Base-by-base conservation (phyloP, 1,140 invertebrate genomes). In the Hylyphantes graminicola region DNA sequence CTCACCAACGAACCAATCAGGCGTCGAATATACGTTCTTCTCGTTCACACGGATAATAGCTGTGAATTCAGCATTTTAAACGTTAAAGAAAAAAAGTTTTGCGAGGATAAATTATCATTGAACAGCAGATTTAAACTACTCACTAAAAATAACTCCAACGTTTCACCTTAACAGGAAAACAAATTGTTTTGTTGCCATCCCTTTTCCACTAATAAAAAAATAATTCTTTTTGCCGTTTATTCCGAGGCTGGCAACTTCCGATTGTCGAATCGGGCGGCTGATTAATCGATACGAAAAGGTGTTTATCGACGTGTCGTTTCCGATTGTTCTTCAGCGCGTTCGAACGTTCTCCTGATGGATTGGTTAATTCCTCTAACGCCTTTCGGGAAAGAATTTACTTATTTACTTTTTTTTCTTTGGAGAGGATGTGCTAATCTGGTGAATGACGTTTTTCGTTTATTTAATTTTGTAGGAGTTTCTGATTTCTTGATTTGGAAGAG, bases 201-300 rank as follows among this genome's bases (percentile, higher is more conserved):
- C 79, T 67, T 68, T 81, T 70, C 63, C 72, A 54, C 70, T 83
- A 83, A 83, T 83, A 83, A 83, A 83, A 35, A 83, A 83, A 75
- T 75, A 83, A 83, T 83, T 83, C 80, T 4, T 78, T 74, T 73
- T 57, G 35, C 61, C 61, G 48, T 74, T 67, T 67, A 63, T 83
- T 75, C 65, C 70, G 21, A 53, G 21, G 35, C 15, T 6, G n/a
- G 15, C n/a, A 76, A 70, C 50, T 81, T 61, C 57, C 67, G 35
- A 19, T 35, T 80, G 77, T 81, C 65, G 79, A 81, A 73, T 73
- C 53, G 48, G 68, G 17, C 68, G 10, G 17, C 67, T 83, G 80
- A 83, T 83, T 83, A 83, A 83, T 83, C 80, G 80, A 75, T 83
- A 72, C 13, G 61, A 83, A 83, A 83, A 83, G 80, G 80, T 83